Evolutionary conservation across 2,113 vertebrate species (phyloP).

Genomic region (Triplophysa tibetana): DNA sequence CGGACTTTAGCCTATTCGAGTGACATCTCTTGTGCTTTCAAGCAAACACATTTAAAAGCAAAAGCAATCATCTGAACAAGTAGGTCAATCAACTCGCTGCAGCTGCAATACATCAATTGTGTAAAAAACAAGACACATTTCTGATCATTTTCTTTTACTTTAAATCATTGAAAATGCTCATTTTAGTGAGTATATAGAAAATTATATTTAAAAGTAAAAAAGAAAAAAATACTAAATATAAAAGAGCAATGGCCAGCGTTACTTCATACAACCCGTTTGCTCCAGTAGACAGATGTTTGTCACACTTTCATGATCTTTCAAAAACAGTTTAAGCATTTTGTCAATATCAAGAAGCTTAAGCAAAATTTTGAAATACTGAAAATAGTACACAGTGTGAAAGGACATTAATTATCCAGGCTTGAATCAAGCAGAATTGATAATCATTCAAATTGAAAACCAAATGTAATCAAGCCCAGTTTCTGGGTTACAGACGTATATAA

Average conservation of each 20-base stretch:
- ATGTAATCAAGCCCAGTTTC: neutral
- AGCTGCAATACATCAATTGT: neutral
- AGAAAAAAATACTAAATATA: slow-evolving; percentile 6
- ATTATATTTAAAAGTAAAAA: slow-evolving; percentile 33
- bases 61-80: slow-evolving; percentile 1
- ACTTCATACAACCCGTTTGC: slow-evolving; percentile 9
- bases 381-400: neutral
- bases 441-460: neutral
- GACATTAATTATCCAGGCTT: neutral
- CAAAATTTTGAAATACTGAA: neutral
- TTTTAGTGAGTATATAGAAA: slow-evolving; percentile 28
- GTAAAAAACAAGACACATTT: slow-evolving; percentile 19
- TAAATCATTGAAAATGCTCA: slow-evolving; percentile 45
- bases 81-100: neutral
- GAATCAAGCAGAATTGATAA: neutral
- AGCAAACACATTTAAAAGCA: neutral
- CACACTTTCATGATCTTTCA: neutral
- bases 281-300: neutral
- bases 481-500: neutral
- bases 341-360: neutral
- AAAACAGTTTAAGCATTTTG: neutral
- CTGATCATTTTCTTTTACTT: slow-evolving; percentile 40
- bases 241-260: slow-evolving; percentile 11
- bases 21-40: no score
- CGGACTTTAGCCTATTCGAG: slow-evolving; percentile 62